These are phyloP conservation scores for Catonia carolina DNA, from an alignment of 2,888 invertebrate genomes.

Conservation along the genomic window DNA sequence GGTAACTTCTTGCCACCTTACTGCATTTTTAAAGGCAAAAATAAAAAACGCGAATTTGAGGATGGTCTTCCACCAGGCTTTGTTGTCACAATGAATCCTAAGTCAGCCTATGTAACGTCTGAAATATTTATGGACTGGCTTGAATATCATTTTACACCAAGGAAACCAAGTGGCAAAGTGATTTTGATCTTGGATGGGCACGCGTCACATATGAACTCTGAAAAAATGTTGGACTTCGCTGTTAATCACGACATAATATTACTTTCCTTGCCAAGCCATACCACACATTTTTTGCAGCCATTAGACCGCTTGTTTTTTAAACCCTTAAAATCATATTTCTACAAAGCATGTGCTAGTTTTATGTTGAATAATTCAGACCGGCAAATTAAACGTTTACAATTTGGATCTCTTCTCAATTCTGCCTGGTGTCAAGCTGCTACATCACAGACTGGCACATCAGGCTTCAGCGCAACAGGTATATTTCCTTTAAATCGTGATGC, in stretches of 20 bases:
- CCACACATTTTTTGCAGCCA: slow-evolving; percentile 13
- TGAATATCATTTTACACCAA: slow-evolving; percentile 12
- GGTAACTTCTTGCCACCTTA: slow-evolving; percentile 13
- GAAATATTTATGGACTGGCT: slow-evolving; percentile 18
- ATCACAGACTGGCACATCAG: neutral
- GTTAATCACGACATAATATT: slow-evolving; percentile 6
- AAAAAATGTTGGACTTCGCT: slow-evolving; percentile 18
- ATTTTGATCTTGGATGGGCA: slow-evolving; percentile 12
- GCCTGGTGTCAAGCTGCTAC: slow-evolving; percentile 16
- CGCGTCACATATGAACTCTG: slow-evolving; percentile 6
- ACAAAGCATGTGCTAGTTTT: slow-evolving; percentile 13
- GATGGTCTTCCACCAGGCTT: slow-evolving; percentile 16
- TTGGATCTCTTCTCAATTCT: slow-evolving; percentile 8
- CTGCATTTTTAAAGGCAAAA: slow-evolving; percentile 14
- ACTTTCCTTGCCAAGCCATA: slow-evolving; percentile 6
- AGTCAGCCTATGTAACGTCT: slow-evolving; percentile 13
- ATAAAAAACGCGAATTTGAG: slow-evolving; percentile 12
- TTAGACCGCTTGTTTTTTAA: slow-evolving; percentile 15
- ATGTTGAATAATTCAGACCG: slow-evolving; percentile 16
- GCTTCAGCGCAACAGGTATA: slow-evolving; percentile 13
- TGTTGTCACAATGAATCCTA: neutral
- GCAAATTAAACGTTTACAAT: slow-evolving; percentile 14
- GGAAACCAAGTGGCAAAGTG: slow-evolving; percentile 16
- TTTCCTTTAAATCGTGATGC: slow-evolving; percentile 17
- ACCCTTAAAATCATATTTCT: slow-evolving; percentile 8